Percentiles rank a stretch among this genome's conserved stretches.
These are phyloP conservation scores for Drosophila subobscura DNA, from an alignment of 1,140 invertebrate species.

Conservation along the genomic window DNA sequence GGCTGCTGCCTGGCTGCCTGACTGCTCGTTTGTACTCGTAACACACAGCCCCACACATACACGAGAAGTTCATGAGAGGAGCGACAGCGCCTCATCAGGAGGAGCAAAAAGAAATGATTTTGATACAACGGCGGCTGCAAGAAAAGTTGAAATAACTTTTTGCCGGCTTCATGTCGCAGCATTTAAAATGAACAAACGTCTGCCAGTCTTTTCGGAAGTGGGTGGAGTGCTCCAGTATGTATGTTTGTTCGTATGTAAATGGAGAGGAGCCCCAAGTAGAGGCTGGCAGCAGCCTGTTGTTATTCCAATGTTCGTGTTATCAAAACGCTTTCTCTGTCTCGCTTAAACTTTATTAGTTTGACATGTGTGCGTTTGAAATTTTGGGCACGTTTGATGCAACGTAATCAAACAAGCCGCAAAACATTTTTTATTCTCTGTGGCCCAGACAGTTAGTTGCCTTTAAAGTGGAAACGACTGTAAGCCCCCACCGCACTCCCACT, in stretches of 20 bases:
- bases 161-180: conserved; percentile 46
- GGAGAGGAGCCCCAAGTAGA: background rate
- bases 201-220: background rate
- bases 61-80: conserved; percentile 44
- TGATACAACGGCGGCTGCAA: conserved; percentile 15
- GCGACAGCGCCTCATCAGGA: conserved; percentile 37
- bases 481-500: too few species aligned
- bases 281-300: conserved; percentile 19
- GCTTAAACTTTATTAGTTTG: conserved; percentile 71
- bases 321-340: conserved; percentile 45
- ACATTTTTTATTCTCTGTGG: conserved; percentile 35
- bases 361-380: conserved; percentile 66
- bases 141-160: conserved; percentile 64
- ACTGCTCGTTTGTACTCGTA: conserved; percentile 37
- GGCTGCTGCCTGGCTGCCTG: conserved; percentile 28
- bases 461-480: too few species aligned
- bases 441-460: background rate
- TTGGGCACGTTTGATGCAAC: conserved; percentile 70
- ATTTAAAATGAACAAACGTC: conserved; percentile 59
- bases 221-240: background rate
- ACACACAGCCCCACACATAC: background rate
- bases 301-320: conserved; percentile 32
- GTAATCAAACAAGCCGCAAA: conserved; percentile 61
- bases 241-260: conserved; percentile 54
- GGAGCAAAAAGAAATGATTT: conserved; percentile 41